These are phyloP conservation scores for Eilema depressum DNA, from an alignment of 2,888 invertebrate genomes.

Conservation along the genomic window DNA sequence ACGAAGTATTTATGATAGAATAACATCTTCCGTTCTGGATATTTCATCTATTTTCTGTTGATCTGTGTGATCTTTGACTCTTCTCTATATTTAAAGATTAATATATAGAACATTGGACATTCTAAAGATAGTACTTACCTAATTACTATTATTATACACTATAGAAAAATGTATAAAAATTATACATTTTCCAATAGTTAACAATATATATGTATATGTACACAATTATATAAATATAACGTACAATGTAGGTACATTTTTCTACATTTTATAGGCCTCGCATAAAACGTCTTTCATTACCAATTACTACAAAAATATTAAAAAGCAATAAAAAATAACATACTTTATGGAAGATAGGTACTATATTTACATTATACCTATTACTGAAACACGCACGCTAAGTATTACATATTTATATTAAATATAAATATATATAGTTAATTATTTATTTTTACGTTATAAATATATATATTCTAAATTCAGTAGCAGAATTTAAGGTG, in stretches of 20 bases:
- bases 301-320: background rate
- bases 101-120: background rate
- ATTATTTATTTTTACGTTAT: slow-evolving; percentile 1
- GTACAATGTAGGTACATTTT: slow-evolving; percentile 6
- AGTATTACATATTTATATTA: background rate
- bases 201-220: background rate
- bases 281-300: slow-evolving; percentile 11
- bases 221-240: background rate
- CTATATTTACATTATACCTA: background rate
- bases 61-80: background rate
- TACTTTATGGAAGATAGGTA: background rate
- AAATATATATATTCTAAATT: background rate
- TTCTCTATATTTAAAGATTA: background rate
- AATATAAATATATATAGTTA: background rate
- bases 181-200: background rate
- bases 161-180: background rate
- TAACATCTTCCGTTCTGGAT: background rate
- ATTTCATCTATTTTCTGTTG: background rate
- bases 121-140: background rate
- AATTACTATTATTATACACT: background rate
- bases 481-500: background rate
- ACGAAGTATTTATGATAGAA: background rate
- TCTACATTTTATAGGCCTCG: slow-evolving; percentile 22
- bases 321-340: slow-evolving; percentile 4
- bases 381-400: no score